A percentile compares a stretch with the other conserved stretches of the same genome.
These are phyloP conservation scores for Heliconius congener DNA, from an alignment of 1,140 invertebrate species.

Conservation along the genomic window DNA sequence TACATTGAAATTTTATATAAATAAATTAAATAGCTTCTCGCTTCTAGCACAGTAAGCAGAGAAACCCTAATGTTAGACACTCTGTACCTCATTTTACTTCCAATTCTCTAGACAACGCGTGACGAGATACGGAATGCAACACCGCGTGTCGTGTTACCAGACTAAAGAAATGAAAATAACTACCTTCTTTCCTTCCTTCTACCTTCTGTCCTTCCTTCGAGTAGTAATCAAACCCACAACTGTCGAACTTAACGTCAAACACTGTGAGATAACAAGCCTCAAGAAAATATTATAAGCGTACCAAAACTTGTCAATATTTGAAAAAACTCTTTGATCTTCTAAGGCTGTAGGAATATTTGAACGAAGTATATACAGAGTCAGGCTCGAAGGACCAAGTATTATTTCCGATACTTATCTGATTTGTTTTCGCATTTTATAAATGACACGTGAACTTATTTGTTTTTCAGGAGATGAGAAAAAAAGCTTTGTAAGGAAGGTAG, in stretches of 20 bases:
- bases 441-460: not conserved
- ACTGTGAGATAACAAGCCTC: not conserved
- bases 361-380: not conserved
- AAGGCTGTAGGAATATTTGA: not conserved
- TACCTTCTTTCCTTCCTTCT: no score
- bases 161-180: no score
- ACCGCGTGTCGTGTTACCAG: no score
- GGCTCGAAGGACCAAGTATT: not conserved
- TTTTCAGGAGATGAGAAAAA: no score
- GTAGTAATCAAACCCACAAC: not conserved
- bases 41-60: not conserved
- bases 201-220: no score
- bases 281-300: not conserved
- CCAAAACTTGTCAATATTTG: not conserved
- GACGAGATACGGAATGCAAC: no score
- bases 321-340: not conserved
- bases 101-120: no score
- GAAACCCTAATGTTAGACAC: not conserved
- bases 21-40: not conserved
- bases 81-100: not conserved
- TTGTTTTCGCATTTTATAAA: not conserved
- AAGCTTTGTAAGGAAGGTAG: no score
- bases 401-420: constrained; percentile 3
- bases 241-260: not conserved
- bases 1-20: no score